These are phyloP conservation scores for Osmoderma eremita DNA, from an alignment of 2,888 invertebrate species.

Conservation along the genomic window DNA sequence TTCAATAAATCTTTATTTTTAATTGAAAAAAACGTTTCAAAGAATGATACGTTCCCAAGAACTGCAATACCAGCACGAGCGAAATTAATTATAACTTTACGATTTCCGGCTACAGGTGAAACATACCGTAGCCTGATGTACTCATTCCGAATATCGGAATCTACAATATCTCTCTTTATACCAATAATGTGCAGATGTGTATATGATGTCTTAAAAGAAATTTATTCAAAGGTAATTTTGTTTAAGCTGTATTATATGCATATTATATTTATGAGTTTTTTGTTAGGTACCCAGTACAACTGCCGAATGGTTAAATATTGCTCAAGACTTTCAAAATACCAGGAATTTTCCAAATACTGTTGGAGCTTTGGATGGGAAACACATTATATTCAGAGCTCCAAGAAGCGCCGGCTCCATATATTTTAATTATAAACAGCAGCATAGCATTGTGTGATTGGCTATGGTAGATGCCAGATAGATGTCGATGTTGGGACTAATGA, in stretches of 20 bases:
- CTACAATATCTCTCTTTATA: not conserved
- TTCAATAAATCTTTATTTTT: too few species aligned
- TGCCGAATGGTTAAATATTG: not conserved
- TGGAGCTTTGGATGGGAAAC: not conserved
- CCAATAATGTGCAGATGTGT: not conserved
- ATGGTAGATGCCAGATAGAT: not conserved
- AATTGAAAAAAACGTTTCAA: too few species aligned
- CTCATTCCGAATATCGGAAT: not conserved
- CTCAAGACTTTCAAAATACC: not conserved
- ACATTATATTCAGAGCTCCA: not conserved
- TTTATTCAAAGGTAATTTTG: not conserved
- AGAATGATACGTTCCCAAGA: not conserved
- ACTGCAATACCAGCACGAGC: not conserved
- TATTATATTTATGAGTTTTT: not conserved
- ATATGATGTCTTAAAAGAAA: not conserved
- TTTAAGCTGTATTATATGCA: too few species aligned
- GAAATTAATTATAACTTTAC: not conserved
- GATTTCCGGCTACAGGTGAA: not conserved
- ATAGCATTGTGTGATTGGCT: too few species aligned
- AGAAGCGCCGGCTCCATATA: too few species aligned
- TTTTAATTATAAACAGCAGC: too few species aligned
- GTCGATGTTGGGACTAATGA: not conserved
- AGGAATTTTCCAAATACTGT: not conserved
- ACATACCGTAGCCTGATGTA: not conserved
- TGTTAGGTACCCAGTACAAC: not conserved